Evolutionary conservation across 2,888 invertebrate species (phyloP).

Genomic region (Sisyra nigra): DNA sequence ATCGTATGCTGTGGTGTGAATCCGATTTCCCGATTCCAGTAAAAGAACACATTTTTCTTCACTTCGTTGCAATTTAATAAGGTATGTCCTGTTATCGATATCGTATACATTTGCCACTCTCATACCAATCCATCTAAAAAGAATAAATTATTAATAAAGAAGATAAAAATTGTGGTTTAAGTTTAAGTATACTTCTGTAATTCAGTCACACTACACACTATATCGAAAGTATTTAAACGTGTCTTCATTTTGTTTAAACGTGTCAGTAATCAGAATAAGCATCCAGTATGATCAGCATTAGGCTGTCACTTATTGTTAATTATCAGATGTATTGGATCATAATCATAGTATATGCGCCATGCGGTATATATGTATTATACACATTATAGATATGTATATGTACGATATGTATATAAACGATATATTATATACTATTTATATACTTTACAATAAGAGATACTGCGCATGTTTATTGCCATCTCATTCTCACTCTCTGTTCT

Average conservation of each 20-base stretch:
- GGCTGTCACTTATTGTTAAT: too few relatives aligned
- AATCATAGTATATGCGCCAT: too few relatives aligned
- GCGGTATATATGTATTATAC: too few relatives aligned
- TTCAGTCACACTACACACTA: constrained; percentile 77
- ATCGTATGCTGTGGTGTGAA: constrained; percentile 90
- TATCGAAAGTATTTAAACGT: constrained; percentile 83
- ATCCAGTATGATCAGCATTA: too few relatives aligned
- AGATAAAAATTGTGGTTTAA: neutral
- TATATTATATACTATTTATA: too few relatives aligned
- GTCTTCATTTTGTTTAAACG: constrained; percentile 90
- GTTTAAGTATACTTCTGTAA: constrained; percentile 53
- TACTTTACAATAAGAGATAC: too few relatives aligned
- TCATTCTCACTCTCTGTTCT: too few relatives aligned
- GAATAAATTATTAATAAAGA: neutral
- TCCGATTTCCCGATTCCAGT: constrained; percentile 84
- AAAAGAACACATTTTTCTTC: constrained; percentile 80
- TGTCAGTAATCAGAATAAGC: too few relatives aligned
- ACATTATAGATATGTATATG: too few relatives aligned
- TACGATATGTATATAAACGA: too few relatives aligned
- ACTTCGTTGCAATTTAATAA: constrained; percentile 69
- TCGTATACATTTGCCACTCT: constrained; percentile 96
- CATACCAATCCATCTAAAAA: constrained; percentile 64
- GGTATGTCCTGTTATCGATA: constrained; percentile 89
- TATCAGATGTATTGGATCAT: too few relatives aligned
- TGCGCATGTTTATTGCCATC: too few relatives aligned